These are phyloP conservation scores for Timema cristinae DNA, from an alignment of 2,888 invertebrate genomes.

Conservation along the genomic window DNA sequence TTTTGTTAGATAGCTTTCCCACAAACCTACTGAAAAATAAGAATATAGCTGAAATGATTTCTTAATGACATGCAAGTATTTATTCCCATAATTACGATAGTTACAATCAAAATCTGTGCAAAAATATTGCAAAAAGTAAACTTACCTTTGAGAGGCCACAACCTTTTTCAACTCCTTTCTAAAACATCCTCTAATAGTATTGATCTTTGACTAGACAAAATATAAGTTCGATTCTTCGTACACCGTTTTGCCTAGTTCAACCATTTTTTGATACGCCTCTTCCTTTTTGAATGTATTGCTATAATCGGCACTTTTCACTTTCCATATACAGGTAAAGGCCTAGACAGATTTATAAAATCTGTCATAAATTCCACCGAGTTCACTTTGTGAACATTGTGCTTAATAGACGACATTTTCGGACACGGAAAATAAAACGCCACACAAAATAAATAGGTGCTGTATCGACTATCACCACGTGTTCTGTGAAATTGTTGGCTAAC, in stretches of 20 bases:
- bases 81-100: background rate
- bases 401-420: no score
- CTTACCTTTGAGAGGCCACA: background rate
- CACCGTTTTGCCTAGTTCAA: background rate
- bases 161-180: constrained; percentile 6
- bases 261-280: constrained; percentile 7
- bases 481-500: no score
- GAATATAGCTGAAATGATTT: no score
- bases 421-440: no score
- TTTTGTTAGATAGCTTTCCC: background rate
- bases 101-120: background rate
- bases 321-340: background rate
- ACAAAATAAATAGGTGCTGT: no score
- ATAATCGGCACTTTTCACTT: background rate
- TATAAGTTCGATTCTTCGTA: background rate
- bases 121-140: background rate
- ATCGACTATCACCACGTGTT: no score
- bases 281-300: background rate
- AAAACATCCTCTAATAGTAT: background rate
- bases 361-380: background rate
- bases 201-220: background rate
- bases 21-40: no score
- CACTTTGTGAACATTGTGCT: no score
- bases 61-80: background rate
- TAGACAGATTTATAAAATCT: background rate